These are phyloP conservation scores for Gonioctena quinquepunctata DNA, from an alignment of 1,140 invertebrate genomes.

Conservation along the genomic window DNA sequence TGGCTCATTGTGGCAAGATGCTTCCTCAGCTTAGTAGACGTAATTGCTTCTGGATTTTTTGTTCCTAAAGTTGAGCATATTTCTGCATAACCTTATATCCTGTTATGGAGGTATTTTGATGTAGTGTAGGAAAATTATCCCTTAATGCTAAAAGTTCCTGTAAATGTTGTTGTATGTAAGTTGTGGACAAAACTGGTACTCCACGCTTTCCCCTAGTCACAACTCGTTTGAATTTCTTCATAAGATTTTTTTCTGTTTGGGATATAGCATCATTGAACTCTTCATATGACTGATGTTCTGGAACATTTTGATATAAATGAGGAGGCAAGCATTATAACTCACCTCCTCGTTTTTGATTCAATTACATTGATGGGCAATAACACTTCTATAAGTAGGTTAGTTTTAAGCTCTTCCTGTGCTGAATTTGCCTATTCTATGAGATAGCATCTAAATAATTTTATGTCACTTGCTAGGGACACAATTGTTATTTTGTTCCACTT, in stretches of 20 bases:
- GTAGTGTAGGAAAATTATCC: constrained; percentile 30
- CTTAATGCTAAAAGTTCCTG: constrained; percentile 6
- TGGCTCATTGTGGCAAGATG: constrained; percentile 19
- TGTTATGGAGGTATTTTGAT: constrained; percentile 26
- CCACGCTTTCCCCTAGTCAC: constrained; percentile 28
- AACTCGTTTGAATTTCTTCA: constrained; percentile 23
- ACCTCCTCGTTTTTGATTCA: too few species aligned
- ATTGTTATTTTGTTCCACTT: too few species aligned
- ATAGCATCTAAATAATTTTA: too few species aligned
- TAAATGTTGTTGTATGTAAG: constrained; percentile 14
- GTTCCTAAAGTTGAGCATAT: constrained; percentile 32
- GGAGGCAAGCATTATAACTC: too few species aligned
- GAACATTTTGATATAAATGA: too few species aligned
- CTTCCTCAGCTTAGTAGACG: constrained; percentile 7
- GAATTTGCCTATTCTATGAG: too few species aligned
- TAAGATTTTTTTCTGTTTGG: constrained; percentile 21
- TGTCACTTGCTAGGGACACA: too few species aligned
- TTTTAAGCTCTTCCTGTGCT: too few species aligned
- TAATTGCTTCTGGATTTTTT: constrained; percentile 21
- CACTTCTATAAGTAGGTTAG: too few species aligned
- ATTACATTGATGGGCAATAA: too few species aligned
- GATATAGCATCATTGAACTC: too few species aligned
- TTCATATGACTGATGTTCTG: too few species aligned
- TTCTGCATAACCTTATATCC: constrained; percentile 46
- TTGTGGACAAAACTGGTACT: constrained; percentile 12